Evolutionary conservation across 2,888 invertebrate species (phyloP).

Genomic region (Caenorhabditis imperialis): DNA sequence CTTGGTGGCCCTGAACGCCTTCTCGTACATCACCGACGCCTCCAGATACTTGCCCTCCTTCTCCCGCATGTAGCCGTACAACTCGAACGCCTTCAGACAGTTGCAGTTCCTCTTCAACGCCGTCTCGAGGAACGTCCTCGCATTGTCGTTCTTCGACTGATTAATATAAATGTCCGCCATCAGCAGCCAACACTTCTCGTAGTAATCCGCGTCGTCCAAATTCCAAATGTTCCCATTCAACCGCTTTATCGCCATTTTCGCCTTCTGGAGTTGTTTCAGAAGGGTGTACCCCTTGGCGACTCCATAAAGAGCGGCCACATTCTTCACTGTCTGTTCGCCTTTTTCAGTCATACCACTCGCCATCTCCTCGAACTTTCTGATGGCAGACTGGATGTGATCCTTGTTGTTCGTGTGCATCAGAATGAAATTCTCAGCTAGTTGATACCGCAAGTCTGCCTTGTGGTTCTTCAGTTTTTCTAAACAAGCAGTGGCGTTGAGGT

Average conservation of each 20-base stretch:
- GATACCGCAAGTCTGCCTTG: slow-evolving; percentile 62
- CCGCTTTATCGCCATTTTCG: slow-evolving; percentile 87
- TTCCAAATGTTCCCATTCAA: slow-evolving; percentile 90
- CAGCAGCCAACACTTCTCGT: slow-evolving; percentile 94
- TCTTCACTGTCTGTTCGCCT: slow-evolving; percentile 39
- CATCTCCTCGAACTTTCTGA: slow-evolving; percentile 86
- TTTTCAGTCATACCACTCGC: slow-evolving; percentile 79
- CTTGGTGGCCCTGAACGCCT: slow-evolving; percentile 89
- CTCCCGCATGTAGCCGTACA: slow-evolving; percentile 88
- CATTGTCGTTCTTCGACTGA: slow-evolving; percentile 88
- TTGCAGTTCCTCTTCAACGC: slow-evolving; percentile 79
- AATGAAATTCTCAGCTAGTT: slow-evolving; percentile 85
- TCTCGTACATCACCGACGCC: slow-evolving; percentile 87
- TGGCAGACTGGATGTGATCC: slow-evolving; percentile 86
- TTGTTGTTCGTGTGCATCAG: slow-evolving; percentile 89
- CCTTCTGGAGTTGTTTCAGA: slow-evolving; percentile 90
- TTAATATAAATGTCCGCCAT: slow-evolving; percentile 91
- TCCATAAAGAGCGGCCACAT: slow-evolving; percentile 89
- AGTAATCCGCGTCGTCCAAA: slow-evolving; percentile 94
- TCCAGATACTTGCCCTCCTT: slow-evolving; percentile 92
- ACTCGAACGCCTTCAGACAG: slow-evolving; percentile 92
- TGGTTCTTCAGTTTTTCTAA: slow-evolving; percentile 81
- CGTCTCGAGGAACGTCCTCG: slow-evolving; percentile 85
- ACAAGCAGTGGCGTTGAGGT: slow-evolving; percentile 82
- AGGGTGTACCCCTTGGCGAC: slow-evolving; percentile 89